Percentiles rank a stretch among this genome's conserved stretches.
These are phyloP conservation scores for Clinocottus analis DNA, from an alignment of 2,113 vertebrate genomes.

Conservation along the genomic window DNA sequence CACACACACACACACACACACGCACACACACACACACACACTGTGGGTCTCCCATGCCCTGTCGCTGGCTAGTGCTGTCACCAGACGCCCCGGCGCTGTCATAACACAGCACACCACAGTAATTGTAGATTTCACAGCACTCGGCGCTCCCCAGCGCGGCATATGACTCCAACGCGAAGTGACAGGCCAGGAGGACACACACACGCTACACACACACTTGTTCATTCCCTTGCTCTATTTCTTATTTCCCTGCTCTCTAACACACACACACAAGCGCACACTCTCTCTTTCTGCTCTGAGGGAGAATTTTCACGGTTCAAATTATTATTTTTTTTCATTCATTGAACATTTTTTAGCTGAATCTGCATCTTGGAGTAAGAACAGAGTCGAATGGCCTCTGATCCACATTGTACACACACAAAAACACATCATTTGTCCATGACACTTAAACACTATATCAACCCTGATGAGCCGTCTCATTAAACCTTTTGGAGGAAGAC, in stretches of 20 bases:
- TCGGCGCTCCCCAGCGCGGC: conserved; percentile 46
- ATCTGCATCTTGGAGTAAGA: background rate
- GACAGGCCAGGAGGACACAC: conserved; percentile 63
- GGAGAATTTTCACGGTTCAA: background rate
- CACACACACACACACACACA: conserved; percentile 9
- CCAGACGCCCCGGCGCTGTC: conserved; percentile 76
- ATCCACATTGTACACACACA: background rate
- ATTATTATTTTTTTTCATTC: background rate
- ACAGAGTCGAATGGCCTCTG: background rate
- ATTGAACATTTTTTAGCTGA: conserved; percentile 45
- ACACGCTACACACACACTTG: conserved; percentile 8
- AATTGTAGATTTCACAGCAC: conserved; percentile 84
- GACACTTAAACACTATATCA: background rate
- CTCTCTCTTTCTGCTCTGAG: conserved; percentile 13
- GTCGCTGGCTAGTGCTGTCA: conserved; percentile 72
- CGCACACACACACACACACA: conserved; percentile 38
- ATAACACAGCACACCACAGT: conserved; percentile 81
- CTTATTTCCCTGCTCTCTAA: background rate
- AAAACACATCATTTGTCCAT: background rate
- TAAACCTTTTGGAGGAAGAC: background rate
- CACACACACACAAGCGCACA: conserved; percentile 29
- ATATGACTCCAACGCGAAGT: conserved; percentile 68
- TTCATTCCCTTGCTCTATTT: conserved; percentile 30
- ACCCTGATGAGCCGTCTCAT: too few species aligned
- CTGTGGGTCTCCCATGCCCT: conserved; percentile 59